Base-by-base conservation (phyloP, 2,797 vertebrate genomes). In the Notolabrus celidotus region DNA sequence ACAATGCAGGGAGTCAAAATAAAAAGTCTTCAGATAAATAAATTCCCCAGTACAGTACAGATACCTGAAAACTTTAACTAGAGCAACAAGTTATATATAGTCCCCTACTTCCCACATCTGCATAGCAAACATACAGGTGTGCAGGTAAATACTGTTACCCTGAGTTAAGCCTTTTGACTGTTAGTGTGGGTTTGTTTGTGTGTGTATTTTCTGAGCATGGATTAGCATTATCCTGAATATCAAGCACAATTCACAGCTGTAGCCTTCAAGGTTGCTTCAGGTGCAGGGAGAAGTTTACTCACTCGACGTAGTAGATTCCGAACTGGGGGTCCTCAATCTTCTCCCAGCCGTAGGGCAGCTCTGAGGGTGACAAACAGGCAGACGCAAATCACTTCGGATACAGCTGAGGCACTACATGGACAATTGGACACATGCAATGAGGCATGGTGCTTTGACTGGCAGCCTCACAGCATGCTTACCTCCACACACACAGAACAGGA, bases 321-420 rank as follows among this genome's bases (percentile, higher is more conserved):
- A 96, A 99, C 49, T 99, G 97, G 42, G 97, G 98, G 82, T 99
- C 98, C 74, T 98, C 97, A 71, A 99, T 99, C 93, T 96, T 98
- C 90, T 99, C 98, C 98, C 98, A 99, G 75, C 98, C 98, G 31
- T 99, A 99, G 50, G 98, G 98, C 92, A 99, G 95, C 89, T 99
- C 98, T 99, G 90, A 1, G 67, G 62, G 12, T 41, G 25, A 51
- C 23, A 51, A 72, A 34, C 63, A 58, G 25, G 39, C 10, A 70
- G 61, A 85, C 16, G 59, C 54, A 72, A 69, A 83, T 82, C 80
- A 80, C 23, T 80, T 67, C 55, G 22, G 19, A 61, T 64, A 49
- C 67, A 59, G 64, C 63, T 47, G 58, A 78, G 71, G 43, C 46
- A 50, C 62, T 19, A 54, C 71, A 67, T 50, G 76, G 62, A 76